Conservation (phyloP, 2,888 invertebrate genomes). For the Unio pictorum region DNA sequence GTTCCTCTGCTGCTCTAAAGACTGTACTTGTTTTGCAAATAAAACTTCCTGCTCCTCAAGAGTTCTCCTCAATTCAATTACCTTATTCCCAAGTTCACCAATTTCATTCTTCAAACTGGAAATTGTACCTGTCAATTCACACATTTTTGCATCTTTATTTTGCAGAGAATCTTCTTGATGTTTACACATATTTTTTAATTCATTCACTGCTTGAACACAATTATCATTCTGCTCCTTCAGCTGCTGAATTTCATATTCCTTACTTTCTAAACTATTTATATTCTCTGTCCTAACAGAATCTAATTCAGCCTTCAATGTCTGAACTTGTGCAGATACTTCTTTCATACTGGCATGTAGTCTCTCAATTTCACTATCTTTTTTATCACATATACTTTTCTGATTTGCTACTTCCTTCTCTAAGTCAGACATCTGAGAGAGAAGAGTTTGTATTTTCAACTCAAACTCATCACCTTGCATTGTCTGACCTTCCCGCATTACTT, state of each 20-base stretch:
- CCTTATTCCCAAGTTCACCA: slow-evolving; percentile 2
- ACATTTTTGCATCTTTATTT: slow-evolving; percentile 6
- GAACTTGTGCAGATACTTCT: slow-evolving; percentile 3
- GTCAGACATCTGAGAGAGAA: slow-evolving; percentile 56
- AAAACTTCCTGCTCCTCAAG: slow-evolving; percentile 7
- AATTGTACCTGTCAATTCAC: slow-evolving; percentile 10
- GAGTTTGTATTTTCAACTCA: slow-evolving; percentile 49
- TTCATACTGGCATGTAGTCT: slow-evolving; percentile 20
- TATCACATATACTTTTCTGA: slow-evolving; percentile 9
- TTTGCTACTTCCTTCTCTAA: slow-evolving; percentile 45
- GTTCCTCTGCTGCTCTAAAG: slow-evolving; percentile 6
- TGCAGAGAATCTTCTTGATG: slow-evolving; percentile 11
- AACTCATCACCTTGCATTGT: slow-evolving; percentile 71
- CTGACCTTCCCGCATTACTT: slow-evolving; percentile 68
- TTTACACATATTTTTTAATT: slow-evolving; percentile 8
- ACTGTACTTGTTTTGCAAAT: slow-evolving; percentile 2
- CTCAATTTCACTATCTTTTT: slow-evolving; percentile 20
- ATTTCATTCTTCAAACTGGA: slow-evolving; percentile 5
- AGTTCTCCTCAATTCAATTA: slow-evolving; percentile 1
- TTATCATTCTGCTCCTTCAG: slow-evolving; percentile 30
- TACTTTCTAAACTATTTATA: slow-evolving; percentile 12
- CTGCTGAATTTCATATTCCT: slow-evolving; percentile 21
- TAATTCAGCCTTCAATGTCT: background rate
- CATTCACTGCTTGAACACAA: slow-evolving; percentile 13
- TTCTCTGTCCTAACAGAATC: background rate